A percentile compares a stretch with the other conserved stretches of the same genome.
phyloP scores from a whole-genome alignment of 2,888 invertebrate genomes.

The Formica aserva region DNA sequence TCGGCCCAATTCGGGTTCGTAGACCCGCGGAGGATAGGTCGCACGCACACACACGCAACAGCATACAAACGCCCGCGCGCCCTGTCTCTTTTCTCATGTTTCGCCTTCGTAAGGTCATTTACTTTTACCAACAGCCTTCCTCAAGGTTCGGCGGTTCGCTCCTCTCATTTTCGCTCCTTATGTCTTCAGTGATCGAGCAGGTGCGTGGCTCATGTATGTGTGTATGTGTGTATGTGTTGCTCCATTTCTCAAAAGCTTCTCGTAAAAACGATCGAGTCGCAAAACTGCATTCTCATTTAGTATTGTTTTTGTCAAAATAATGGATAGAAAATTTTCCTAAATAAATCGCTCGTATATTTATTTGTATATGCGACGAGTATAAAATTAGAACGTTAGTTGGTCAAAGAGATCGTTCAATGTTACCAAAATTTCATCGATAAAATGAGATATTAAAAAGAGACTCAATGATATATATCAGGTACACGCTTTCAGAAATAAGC shows the following conservation, averaged over 20 bases:
- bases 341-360: background rate
- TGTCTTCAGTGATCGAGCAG: conserved; percentile 46
- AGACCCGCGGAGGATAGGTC: conserved; percentile 80
- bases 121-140: conserved; percentile 80
- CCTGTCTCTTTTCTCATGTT: conserved; percentile 45
- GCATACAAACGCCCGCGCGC: conserved; percentile 1
- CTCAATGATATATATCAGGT: background rate
- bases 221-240: background rate
- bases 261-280: background rate
- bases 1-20: conserved; percentile 82
- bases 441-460: conserved; percentile 1
- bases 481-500: background rate
- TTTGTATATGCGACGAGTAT: background rate
- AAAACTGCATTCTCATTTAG: background rate
- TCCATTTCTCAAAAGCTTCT: background rate
- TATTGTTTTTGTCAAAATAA: background rate
- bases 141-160: conserved; percentile 76
- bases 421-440: conserved; percentile 1
- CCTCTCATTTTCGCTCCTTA: conserved; percentile 55
- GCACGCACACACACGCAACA: conserved; percentile 42
- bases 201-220: conserved; percentile 26
- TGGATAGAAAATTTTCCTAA: background rate
- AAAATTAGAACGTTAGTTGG: background rate
- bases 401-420: background rate
- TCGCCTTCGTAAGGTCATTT: conserved; percentile 81